Conservation (phyloP, 23 tunicate species). For the Halocynthia roretzi region DNA sequence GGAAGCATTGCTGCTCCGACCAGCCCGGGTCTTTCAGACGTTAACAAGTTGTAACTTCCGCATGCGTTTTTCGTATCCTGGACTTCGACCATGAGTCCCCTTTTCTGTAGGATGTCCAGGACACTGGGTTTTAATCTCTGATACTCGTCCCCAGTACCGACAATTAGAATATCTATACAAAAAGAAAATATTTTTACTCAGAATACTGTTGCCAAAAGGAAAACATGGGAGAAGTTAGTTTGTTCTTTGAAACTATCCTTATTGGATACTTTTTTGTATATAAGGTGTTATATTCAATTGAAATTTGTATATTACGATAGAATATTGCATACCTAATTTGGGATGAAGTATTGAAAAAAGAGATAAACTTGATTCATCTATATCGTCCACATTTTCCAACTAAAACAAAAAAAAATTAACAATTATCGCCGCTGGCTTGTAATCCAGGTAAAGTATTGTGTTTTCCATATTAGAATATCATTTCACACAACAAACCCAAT, state of each 20-base stretch:
- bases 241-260: no score
- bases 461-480: no score
- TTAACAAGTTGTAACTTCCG: slow-evolving; percentile 66
- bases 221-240: neutral
- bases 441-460: neutral
- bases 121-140: slow-evolving; percentile 24
- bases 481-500: neutral
- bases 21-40: slow-evolving; percentile 24
- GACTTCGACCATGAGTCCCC: slow-evolving; percentile 52
- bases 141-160: slow-evolving; percentile 62
- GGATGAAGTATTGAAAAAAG: slow-evolving; percentile 37
- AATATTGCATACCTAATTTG: slow-evolving; percentile 58
- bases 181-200: neutral
- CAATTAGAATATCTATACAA: slow-evolving; percentile 36
- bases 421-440: neutral
- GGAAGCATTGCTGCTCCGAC: slow-evolving; percentile 79
- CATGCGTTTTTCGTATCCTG: slow-evolving; percentile 73
- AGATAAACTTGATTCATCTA: slow-evolving; percentile 5
- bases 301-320: neutral
- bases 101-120: slow-evolving; percentile 17
- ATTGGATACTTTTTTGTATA: neutral
- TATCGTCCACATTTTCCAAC: slow-evolving; percentile 7
- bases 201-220: neutral
- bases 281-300: neutral
- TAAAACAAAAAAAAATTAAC: neutral